Evolutionary conservation across 2,797 vertebrate species (phyloP).

Genomic region (Microhierax caerulescens): DNA sequence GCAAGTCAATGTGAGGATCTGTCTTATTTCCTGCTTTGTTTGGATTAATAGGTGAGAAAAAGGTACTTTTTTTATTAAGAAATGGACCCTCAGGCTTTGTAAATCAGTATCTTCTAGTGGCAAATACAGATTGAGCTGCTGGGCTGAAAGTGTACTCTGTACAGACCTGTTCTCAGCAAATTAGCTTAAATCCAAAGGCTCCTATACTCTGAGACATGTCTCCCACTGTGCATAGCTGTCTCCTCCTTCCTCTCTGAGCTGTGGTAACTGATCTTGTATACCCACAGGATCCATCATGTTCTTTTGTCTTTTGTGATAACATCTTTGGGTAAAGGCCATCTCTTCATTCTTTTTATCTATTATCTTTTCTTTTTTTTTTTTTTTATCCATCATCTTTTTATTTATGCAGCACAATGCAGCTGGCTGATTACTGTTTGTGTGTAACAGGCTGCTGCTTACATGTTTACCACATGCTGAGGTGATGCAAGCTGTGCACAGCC

Average conservation of each 20-base stretch:
- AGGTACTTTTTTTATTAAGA: neutral
- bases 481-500: neutral
- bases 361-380: neutral
- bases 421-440: neutral
- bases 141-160: neutral
- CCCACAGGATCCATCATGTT: neutral
- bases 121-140: neutral
- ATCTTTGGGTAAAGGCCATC: neutral
- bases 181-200: neutral
- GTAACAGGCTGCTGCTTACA: neutral
- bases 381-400: neutral
- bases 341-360: neutral
- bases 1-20: neutral
- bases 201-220: neutral
- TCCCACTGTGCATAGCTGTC: neutral
- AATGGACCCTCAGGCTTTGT: neutral
- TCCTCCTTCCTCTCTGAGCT: neutral
- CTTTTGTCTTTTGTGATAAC: neutral
- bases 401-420: fast-evolving
- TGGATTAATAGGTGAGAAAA: neutral
- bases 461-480: neutral
- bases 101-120: neutral
- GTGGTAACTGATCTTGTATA: neutral
- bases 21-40: neutral
- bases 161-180: neutral